Evolutionary conservation across 1,140 invertebrate species (phyloP).

Genomic region (Lutraria rhynchaena): DNA sequence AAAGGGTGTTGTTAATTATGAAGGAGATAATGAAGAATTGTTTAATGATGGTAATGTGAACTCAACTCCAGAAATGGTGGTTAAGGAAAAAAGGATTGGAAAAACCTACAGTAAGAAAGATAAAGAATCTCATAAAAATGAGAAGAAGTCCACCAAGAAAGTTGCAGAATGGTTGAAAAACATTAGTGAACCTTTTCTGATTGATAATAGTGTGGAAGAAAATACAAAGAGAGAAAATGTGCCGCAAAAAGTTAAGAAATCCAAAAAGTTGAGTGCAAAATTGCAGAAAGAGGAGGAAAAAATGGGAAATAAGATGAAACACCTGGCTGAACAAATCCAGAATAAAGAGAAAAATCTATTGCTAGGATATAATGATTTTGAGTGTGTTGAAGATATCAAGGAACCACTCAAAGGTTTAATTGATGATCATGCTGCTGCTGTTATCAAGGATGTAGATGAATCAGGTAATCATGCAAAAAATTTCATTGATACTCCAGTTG

Average conservation of each 20-base stretch:
- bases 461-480: background rate
- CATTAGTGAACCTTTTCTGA: background rate
- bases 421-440: background rate
- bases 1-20: background rate
- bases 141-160: slow-evolving; percentile 10
- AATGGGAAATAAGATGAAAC: slow-evolving; percentile 50
- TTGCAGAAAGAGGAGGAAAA: slow-evolving; percentile 40
- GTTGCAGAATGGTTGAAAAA: slow-evolving; percentile 52
- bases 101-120: slow-evolving; percentile 52
- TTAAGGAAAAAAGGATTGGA: background rate
- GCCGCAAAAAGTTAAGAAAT: background rate
- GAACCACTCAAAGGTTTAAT: background rate
- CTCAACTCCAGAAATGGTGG: slow-evolving; percentile 19
- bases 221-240: background rate
- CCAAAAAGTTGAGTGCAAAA: slow-evolving; percentile 21
- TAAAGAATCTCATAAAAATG: slow-evolving; percentile 10
- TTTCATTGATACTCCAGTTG: background rate
- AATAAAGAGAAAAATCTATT: slow-evolving; percentile 14
- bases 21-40: background rate
- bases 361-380: slow-evolving; percentile 51
- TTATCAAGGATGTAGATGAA: background rate
- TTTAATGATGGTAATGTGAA: background rate
- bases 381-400: background rate
- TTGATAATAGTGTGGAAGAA: background rate
- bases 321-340: slow-evolving; percentile 36